A percentile compares a stretch with the other conserved stretches of the same genome.
Evolutionary conservation across 92 coral and sea anemone species (phyloP).

Genomic region (Parazoanthus atlanticus): DNA sequence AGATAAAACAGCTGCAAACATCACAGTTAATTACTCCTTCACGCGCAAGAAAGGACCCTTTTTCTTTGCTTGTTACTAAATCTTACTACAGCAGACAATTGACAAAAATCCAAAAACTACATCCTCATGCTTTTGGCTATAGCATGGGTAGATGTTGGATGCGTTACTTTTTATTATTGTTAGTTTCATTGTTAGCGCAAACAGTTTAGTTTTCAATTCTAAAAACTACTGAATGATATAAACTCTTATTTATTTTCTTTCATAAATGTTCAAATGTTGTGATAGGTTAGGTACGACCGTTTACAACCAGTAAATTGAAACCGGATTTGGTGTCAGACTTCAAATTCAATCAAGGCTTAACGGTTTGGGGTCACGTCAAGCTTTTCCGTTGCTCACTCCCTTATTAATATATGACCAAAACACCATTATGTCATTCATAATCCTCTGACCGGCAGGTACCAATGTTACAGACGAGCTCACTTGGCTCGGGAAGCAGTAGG

Average conservation of each 20-base stretch:
- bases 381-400: background rate
- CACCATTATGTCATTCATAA: slow-evolving; percentile 40
- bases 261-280: background rate
- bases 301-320: slow-evolving; percentile 1
- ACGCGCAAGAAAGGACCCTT: too few relatives aligned
- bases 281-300: background rate
- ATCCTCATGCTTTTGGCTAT: background rate
- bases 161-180: too few relatives aligned
- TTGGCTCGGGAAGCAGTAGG: background rate
- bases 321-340: background rate
- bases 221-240: background rate
- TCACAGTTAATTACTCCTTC: background rate
- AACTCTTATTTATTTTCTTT: background rate
- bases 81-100: background rate
- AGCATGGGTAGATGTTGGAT: background rate
- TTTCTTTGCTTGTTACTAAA: background rate
- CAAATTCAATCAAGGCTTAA: background rate
- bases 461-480: slow-evolving; percentile 12
- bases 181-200: background rate
- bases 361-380: slow-evolving; percentile 5
- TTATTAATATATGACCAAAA: slow-evolving; percentile 46
- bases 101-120: background rate
- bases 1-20: background rate
- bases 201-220: background rate
- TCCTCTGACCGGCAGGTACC: slow-evolving; percentile 24